A percentile compares a stretch with the other conserved stretches of the same genome.
phyloP scores from a whole-genome alignment of 1,140 invertebrate genomes.

The Lutraria rhynchaena region DNA sequence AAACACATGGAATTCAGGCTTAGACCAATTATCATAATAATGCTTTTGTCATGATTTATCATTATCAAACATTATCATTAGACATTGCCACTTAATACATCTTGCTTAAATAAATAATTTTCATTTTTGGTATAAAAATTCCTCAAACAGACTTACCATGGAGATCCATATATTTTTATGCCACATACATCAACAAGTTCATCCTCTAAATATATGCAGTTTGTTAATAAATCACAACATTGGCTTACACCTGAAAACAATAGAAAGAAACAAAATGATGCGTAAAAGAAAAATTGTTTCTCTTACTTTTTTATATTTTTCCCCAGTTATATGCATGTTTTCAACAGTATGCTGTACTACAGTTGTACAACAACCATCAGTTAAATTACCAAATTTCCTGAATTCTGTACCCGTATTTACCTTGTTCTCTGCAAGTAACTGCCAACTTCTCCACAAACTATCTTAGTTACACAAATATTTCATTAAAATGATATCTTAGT shows the following conservation, averaged over 20 bases:
- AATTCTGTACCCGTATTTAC: too few species aligned
- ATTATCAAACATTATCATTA: neutral
- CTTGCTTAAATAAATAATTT: neutral
- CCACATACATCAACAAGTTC: constrained; percentile 87
- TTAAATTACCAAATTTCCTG: constrained; percentile 22
- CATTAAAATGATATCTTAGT: too few species aligned
- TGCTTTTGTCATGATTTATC: neutral
- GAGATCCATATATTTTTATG: constrained; percentile 92
- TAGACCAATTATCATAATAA: neutral
- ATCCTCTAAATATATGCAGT: constrained; percentile 92
- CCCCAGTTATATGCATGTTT: too few species aligned
- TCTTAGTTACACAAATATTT: too few species aligned
- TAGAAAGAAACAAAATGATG: too few species aligned
- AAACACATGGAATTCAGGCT: too few species aligned
- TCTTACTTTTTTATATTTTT: too few species aligned
- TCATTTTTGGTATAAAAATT: neutral
- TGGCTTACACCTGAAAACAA: constrained; percentile 40
- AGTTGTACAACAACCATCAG: too few species aligned
- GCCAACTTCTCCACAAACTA: too few species aligned
- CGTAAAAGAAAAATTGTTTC: too few species aligned
- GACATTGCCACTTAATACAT: neutral
- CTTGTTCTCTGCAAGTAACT: too few species aligned
- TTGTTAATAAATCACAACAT: constrained; percentile 85
- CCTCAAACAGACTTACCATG: constrained; percentile 87
- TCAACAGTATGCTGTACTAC: too few species aligned